phyloP scores from a whole-genome alignment of 2,797 vertebrate species.

The Thunnus albacares region DNA sequence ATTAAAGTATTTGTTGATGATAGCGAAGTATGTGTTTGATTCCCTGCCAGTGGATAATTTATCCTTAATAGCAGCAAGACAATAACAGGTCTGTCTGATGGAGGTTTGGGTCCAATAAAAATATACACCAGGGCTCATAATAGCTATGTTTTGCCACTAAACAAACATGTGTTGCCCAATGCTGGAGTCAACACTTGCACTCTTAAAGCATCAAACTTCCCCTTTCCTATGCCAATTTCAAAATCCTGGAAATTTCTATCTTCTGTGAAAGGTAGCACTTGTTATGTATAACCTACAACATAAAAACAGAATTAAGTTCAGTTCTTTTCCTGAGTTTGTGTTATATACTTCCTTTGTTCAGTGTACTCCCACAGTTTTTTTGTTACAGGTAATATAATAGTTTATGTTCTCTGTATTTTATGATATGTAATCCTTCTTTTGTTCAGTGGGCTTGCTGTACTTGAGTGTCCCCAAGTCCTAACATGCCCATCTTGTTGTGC shows the following conservation, averaged over 20 bases:
- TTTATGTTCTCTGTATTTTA: slow-evolving; percentile 3
- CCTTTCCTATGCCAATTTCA: slow-evolving; percentile 20
- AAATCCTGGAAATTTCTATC: slow-evolving; percentile 21
- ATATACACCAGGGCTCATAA: neutral
- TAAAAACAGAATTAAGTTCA: neutral
- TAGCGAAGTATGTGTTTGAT: neutral
- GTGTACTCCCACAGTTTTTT: neutral
- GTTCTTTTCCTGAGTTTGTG: neutral
- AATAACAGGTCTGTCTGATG: neutral
- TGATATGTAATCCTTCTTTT: slow-evolving; percentile 48
- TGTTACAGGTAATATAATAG: neutral
- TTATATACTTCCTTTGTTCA: slow-evolving; percentile 22
- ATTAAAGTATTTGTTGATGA: neutral
- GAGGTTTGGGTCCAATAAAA: neutral
- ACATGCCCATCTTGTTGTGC: slow-evolving; percentile 49
- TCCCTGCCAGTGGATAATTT: neutral
- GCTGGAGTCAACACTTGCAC: neutral
- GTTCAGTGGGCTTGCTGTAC: slow-evolving; percentile 14
- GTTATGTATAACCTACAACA: neutral
- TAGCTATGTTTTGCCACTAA: neutral
- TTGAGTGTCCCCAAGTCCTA: slow-evolving; percentile 33
- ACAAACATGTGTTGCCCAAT: slow-evolving; percentile 35
- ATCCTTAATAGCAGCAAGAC: neutral
- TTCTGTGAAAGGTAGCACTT: neutral
- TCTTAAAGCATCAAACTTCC: slow-evolving; percentile 7